These are phyloP conservation scores for Dioctria rufipes DNA, from an alignment of 2,888 invertebrate genomes.

Conservation along the genomic window DNA sequence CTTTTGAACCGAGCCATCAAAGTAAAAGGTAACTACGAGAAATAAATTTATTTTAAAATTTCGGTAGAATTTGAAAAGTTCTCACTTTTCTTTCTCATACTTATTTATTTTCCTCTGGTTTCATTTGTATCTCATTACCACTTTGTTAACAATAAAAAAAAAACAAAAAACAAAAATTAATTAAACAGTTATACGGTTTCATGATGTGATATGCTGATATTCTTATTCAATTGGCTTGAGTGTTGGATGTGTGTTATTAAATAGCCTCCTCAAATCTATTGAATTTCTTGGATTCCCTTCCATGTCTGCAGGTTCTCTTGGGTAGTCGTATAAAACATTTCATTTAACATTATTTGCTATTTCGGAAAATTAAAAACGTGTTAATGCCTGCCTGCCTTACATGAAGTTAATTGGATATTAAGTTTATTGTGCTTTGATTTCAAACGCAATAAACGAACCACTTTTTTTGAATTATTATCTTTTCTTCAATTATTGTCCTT, in stretches of 20 bases:
- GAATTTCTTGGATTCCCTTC: slow-evolving; percentile 16
- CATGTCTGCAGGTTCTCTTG: neutral
- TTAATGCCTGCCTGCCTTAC: no score
- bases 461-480: no score
- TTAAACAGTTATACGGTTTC: slow-evolving; percentile 45
- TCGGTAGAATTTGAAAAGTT: neutral
- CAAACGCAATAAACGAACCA: no score
- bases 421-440: no score
- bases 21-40: slow-evolving; percentile 18
- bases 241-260: neutral
- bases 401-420: no score
- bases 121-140: neutral
- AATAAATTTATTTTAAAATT: no score
- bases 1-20: neutral
- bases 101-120: neutral
- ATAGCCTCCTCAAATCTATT: slow-evolving; percentile 13
- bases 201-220: neutral
- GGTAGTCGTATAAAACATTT: neutral
- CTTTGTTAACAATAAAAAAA: neutral
- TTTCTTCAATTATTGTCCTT: neutral
- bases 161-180: neutral
- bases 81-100: neutral
- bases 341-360: no score
- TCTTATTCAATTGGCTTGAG: neutral
- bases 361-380: no score